Evolutionary conservation across 2,888 invertebrate species (phyloP).

Genomic region (Brachypterus glaber): DNA sequence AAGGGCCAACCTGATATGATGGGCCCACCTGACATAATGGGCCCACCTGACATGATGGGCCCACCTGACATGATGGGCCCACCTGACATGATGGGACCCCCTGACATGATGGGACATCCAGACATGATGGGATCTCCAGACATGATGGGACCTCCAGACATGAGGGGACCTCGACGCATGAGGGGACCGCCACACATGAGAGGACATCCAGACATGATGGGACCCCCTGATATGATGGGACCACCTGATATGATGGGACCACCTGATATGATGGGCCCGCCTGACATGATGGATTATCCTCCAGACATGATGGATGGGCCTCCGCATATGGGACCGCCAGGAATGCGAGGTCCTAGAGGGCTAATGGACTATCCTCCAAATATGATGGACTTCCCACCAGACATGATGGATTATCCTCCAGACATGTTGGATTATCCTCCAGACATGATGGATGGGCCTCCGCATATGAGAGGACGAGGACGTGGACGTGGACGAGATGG

Average conservation of each 20-base stretch:
- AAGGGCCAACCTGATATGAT: slow-evolving; percentile 5
- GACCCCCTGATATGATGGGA: slow-evolving; percentile 7
- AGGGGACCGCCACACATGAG: too few relatives aligned
- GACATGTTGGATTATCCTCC: slow-evolving; percentile 5
- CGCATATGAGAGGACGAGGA: slow-evolving; percentile 20
- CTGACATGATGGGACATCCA: too few relatives aligned
- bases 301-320: slow-evolving; percentile 6
- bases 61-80: too few relatives aligned
- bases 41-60: slow-evolving; percentile 10
- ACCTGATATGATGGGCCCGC: slow-evolving; percentile 10
- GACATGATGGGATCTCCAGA: too few relatives aligned
- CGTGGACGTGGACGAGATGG: slow-evolving; percentile 19
- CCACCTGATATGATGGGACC: slow-evolving; percentile 10
- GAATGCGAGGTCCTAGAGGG: too few relatives aligned
- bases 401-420: slow-evolving; percentile 4
- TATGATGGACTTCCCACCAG: slow-evolving; percentile 16
- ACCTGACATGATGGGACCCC: too few relatives aligned
- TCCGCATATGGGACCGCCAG: slow-evolving; percentile 8
- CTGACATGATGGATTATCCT: slow-evolving; percentile 14
- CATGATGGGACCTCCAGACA: too few relatives aligned
- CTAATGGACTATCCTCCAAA: slow-evolving; percentile 16
- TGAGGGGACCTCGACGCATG: too few relatives aligned
- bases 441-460: slow-evolving; percentile 13
- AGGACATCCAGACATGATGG: not conserved
- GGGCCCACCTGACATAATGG: not conserved